Conservation (phyloP, 1,140 invertebrate genomes). For the Pissodes strobi region DNA sequence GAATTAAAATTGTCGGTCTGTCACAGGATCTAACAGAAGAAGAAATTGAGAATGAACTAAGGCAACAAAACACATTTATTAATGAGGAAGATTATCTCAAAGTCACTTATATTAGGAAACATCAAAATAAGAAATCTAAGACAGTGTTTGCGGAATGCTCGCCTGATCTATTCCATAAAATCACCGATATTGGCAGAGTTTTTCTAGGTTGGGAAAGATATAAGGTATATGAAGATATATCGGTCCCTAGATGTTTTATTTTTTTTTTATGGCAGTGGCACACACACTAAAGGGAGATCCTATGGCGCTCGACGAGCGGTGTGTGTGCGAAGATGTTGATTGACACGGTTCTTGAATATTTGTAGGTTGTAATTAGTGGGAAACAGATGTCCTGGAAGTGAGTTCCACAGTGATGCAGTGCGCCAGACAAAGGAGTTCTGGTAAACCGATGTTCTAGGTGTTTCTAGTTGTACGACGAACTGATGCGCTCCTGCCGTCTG, state of each 20-base stretch:
- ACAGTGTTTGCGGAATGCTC: background rate
- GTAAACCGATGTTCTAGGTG: too few relatives aligned
- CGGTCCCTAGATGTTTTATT: background rate
- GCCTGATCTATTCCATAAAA: background rate
- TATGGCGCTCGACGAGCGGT: too few relatives aligned
- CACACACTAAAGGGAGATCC: too few relatives aligned
- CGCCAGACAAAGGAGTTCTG: too few relatives aligned
- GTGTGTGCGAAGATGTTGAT: too few relatives aligned
- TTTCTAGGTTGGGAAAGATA: background rate
- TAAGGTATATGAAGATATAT: background rate
- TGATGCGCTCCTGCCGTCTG: too few relatives aligned
- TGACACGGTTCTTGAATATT: too few relatives aligned
- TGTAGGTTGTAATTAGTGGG: too few relatives aligned
- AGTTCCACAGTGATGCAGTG: too few relatives aligned
- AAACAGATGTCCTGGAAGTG: too few relatives aligned
- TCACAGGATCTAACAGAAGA: background rate
- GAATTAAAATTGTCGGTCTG: background rate
- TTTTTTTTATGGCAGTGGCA: too few relatives aligned
- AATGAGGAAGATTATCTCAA: background rate
- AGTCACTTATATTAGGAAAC: background rate
- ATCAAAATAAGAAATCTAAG: background rate
- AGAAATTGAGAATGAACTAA: background rate
- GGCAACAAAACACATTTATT: background rate
- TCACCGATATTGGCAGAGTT: background rate
- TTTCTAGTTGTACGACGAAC: too few relatives aligned